A percentile compares a stretch with the other conserved stretches of the same genome.
Conservation (phyloP, 2,797 vertebrate species). For the Picus viridis region DNA sequence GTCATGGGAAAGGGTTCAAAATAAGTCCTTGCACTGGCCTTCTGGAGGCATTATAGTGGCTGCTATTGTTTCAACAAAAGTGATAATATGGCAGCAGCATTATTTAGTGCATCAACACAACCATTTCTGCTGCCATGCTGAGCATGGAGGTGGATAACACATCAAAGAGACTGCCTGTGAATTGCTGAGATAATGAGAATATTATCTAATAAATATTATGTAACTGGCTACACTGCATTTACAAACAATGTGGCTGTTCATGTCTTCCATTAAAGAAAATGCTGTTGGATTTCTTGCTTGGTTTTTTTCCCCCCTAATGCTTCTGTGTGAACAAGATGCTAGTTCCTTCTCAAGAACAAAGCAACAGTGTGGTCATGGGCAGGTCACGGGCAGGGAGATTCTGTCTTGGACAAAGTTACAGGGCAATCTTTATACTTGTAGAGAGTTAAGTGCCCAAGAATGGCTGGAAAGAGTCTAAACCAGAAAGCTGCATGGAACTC, state of each 20-base stretch:
- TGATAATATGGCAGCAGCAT: slow-evolving; percentile 15
- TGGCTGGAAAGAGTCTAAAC: neutral
- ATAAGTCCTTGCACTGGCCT: neutral
- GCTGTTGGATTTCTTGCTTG: neutral
- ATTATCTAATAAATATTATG: neutral
- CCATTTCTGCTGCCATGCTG: slow-evolving; percentile 1
- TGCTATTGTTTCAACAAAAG: slow-evolving; percentile 43
- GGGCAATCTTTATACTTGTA: neutral
- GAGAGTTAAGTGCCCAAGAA: neutral
- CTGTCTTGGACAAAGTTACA: neutral
- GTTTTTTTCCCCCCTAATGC: neutral
- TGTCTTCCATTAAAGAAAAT: slow-evolving; percentile 28
- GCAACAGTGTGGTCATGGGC: neutral
- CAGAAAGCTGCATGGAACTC: neutral
- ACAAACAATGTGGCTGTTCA: slow-evolving; percentile 34
- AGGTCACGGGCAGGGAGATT: neutral
- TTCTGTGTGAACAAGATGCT: neutral
- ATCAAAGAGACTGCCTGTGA: slow-evolving; percentile 35
- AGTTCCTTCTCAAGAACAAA: slow-evolving; percentile 16
- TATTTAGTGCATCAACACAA: slow-evolving; percentile 8
- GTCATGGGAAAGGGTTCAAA: slow-evolving; percentile 43
- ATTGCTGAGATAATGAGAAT: slow-evolving; percentile 42
- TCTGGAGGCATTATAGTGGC: neutral
- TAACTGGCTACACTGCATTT: slow-evolving; percentile 36
- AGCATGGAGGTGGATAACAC: slow-evolving; percentile 41